Conservation (phyloP, 2,797 vertebrate genomes). For the Sciaenops ocellatus region DNA sequence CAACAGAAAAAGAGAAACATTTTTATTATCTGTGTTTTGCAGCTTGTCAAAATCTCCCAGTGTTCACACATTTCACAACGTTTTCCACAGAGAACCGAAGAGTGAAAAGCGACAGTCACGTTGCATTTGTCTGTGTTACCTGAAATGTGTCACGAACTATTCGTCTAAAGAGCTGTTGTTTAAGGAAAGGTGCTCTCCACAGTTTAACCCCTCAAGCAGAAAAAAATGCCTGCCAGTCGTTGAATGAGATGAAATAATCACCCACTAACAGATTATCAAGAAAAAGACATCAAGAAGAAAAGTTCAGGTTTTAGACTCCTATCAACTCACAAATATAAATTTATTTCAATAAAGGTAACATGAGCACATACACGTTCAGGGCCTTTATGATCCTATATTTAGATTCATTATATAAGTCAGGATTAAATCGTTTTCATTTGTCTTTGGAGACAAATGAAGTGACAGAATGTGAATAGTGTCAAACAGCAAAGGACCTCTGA, state of each 20-base stretch:
- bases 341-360: neutral
- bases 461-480: neutral
- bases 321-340: neutral
- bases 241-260: conserved; percentile 29
- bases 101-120: conserved; percentile 5
- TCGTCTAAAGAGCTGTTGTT: conserved; percentile 33
- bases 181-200: conserved; percentile 25
- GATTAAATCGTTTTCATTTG: neutral
- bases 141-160: conserved; percentile 51
- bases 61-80: conserved; percentile 18
- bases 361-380: neutral
- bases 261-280: neutral
- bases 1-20: conserved; percentile 5
- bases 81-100: conserved; percentile 31
- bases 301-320: neutral
- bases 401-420: neutral
- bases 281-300: neutral
- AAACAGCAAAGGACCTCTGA: neutral
- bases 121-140: conserved; percentile 33
- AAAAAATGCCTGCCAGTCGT: conserved; percentile 10
- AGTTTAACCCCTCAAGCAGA: conserved; percentile 24
- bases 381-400: neutral
- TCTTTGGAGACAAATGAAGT: neutral
- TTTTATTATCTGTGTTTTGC: conserved; percentile 1
- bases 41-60: conserved; percentile 23